phyloP scores from a whole-genome alignment of 2,113 vertebrate genomes.

The Percina caprodes region DNA sequence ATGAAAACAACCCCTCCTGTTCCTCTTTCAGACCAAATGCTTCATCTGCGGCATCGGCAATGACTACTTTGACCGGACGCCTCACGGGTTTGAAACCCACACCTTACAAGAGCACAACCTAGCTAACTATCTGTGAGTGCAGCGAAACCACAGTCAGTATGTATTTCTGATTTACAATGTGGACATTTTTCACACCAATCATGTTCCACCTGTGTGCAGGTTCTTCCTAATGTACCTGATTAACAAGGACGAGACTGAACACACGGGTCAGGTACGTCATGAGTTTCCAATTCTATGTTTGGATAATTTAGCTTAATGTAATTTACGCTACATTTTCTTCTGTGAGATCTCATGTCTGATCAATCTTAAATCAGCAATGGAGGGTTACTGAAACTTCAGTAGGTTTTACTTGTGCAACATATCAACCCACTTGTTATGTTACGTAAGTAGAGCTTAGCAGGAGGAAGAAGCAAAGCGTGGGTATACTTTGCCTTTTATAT shows the following conservation, averaged over 20 bases:
- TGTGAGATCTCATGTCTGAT: background rate
- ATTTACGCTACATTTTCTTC: background rate
- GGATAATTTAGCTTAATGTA: background rate
- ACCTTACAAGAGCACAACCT: constrained; percentile 99
- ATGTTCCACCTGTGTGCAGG: constrained; percentile 75
- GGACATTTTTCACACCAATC: background rate
- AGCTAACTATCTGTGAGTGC: constrained; percentile 98
- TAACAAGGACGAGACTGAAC: constrained; percentile 99
- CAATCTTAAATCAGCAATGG: constrained; percentile 26
- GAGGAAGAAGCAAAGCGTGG: constrained; percentile 68
- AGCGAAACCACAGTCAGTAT: background rate
- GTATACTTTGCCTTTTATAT: constrained; percentile 55
- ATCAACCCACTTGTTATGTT: constrained; percentile 55
- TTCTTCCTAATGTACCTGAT: constrained; percentile 99
- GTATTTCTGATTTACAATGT: background rate
- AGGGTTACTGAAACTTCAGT: constrained; percentile 27
- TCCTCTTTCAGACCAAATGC: constrained; percentile 92
- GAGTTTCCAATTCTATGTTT: background rate
- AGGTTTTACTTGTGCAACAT: constrained; percentile 68
- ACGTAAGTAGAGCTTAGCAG: constrained; percentile 63
- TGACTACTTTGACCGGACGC: constrained; percentile 97
- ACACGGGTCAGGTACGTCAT: constrained; percentile 92
- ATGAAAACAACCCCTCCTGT: background rate
- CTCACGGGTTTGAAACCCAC: constrained; percentile 99
- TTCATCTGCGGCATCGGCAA: constrained; percentile 99